Evolutionary conservation across 1,140 invertebrate genomes (phyloP).

Genomic region (Megalopta genalis): DNA sequence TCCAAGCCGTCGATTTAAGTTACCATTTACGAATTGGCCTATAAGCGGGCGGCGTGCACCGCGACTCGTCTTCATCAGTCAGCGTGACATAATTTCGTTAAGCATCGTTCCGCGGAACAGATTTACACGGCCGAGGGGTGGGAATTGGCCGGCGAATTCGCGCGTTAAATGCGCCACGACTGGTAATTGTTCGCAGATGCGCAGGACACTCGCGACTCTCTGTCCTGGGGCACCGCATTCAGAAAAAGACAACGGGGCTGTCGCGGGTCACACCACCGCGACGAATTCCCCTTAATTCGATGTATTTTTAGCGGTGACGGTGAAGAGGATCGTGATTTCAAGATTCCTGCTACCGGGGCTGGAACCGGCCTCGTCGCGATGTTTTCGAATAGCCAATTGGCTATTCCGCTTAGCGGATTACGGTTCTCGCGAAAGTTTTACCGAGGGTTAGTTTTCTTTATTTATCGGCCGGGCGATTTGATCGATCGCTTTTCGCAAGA

Average conservation of each 20-base stretch:
- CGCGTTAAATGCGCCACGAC: neutral
- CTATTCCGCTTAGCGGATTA: neutral
- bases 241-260: neutral
- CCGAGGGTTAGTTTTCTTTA: neutral
- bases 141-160: neutral
- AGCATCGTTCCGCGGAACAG: neutral
- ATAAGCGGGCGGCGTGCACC: neutral
- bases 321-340: conserved; percentile 5
- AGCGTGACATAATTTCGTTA: neutral
- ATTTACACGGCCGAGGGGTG: neutral
- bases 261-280: conserved; percentile 6
- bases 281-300: conserved; percentile 40
- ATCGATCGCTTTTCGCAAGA: neutral
- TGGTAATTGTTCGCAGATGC: conserved; percentile 54
- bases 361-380: neutral
- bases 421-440: neutral
- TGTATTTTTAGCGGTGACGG: conserved; percentile 41
- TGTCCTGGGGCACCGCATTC: neutral
- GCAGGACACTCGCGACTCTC: neutral
- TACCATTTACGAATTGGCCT: neutral
- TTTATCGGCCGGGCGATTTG: neutral
- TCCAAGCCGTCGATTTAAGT: neutral
- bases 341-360: neutral
- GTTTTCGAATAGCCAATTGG: neutral
- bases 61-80: neutral